Percentiles rank a stretch among this genome's conserved stretches.
Conservation (phyloP, 2,888 invertebrate species). For the Galerucella nymphaeae region DNA sequence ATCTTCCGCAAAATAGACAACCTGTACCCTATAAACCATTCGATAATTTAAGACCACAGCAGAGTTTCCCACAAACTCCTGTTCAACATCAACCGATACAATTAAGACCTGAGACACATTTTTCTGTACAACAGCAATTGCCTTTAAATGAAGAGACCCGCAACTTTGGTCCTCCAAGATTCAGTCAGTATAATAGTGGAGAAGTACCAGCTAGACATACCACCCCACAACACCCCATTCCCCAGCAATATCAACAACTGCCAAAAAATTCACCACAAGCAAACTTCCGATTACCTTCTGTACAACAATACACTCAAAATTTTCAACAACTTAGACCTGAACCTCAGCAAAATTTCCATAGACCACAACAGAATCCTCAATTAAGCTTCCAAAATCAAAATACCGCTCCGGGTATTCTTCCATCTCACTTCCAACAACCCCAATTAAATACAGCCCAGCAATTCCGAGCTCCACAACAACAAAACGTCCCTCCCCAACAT, state of each 20-base stretch:
- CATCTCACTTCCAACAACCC: conserved; percentile 13
- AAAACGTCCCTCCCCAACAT: not conserved
- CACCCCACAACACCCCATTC: conserved; percentile 27
- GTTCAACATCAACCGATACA: conserved; percentile 51
- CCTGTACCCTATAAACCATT: conserved; percentile 61
- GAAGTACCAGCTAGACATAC: conserved; percentile 38
- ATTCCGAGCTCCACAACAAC: conserved; percentile 1
- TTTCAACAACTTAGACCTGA: conserved; percentile 51
- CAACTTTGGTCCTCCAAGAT: conserved; percentile 46
- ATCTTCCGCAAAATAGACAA: conserved; percentile 53
- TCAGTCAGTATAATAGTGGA: conserved; percentile 49
- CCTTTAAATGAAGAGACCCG: conserved; percentile 45
- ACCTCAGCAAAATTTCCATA: conserved; percentile 47
- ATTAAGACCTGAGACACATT: conserved; percentile 68
- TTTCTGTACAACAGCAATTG: conserved; percentile 57
- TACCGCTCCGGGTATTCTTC: not conserved
- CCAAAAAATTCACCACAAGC: conserved; percentile 44
- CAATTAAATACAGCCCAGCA: conserved; percentile 2
- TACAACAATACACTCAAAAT: conserved; percentile 50
- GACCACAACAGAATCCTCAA: conserved; percentile 42
- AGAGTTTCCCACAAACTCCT: conserved; percentile 50
- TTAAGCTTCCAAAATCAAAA: conserved; percentile 50
- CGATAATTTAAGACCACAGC: conserved; percentile 47
- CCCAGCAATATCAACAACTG: conserved; percentile 26
- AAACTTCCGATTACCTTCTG: conserved; percentile 52